Percentiles rank a stretch among this genome's conserved stretches.
Conservation (phyloP, 2,797 vertebrate species). For the Phrynocephalus forsythii region DNA sequence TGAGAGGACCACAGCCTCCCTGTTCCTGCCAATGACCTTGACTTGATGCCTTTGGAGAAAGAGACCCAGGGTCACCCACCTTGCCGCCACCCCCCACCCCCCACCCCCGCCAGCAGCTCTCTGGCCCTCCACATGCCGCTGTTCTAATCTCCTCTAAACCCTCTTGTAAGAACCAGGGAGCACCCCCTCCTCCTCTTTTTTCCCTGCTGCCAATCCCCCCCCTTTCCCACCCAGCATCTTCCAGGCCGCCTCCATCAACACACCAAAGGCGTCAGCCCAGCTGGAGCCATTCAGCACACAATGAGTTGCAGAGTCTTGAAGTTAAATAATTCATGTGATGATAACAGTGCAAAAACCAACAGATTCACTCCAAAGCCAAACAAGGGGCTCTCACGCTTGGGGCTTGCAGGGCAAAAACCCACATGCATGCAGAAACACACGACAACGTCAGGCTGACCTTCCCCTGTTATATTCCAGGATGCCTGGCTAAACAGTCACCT, state of each 20-base stretch:
- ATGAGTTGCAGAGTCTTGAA: neutral
- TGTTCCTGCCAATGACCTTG: neutral
- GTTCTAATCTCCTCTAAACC: neutral
- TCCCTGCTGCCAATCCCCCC: neutral
- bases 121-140: neutral
- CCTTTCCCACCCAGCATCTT: neutral
- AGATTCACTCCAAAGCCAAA: slow-evolving; percentile 30
- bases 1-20: neutral
- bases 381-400: neutral
- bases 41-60: neutral
- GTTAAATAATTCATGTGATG: slow-evolving; percentile 29
- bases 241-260: neutral
- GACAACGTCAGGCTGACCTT: no score
- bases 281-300: neutral
- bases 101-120: neutral
- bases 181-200: neutral
- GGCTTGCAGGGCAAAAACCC: neutral
- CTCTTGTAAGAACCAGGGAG: neutral
- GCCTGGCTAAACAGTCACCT: neutral
- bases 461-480: neutral
- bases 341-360: slow-evolving; percentile 21
- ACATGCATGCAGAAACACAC: neutral
- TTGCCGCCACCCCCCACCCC: no score
- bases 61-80: no score
- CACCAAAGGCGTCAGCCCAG: neutral